These are phyloP conservation scores for Urechis unicinctus DNA, from an alignment of 2,888 invertebrate species.

Conservation along the genomic window DNA sequence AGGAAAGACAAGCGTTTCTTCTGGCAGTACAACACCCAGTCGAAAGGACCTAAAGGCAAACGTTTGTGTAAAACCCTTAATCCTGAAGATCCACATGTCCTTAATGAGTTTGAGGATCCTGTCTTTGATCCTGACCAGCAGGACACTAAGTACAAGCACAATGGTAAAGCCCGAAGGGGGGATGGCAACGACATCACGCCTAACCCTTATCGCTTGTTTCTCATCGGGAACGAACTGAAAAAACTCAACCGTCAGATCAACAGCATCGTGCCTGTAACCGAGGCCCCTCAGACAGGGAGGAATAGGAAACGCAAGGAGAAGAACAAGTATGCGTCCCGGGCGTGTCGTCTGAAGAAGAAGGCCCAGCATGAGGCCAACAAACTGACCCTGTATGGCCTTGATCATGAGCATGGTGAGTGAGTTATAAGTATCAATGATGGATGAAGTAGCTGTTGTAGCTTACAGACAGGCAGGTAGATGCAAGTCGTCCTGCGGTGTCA, in stretches of 20 bases:
- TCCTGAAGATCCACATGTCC: slow-evolving; percentile 82
- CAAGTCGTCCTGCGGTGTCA: no score
- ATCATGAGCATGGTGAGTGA: slow-evolving; percentile 83
- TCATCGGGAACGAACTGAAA: slow-evolving; percentile 86
- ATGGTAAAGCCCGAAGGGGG: slow-evolving; percentile 75
- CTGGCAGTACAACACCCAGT: slow-evolving; percentile 98
- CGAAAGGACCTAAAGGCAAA: slow-evolving; percentile 95
- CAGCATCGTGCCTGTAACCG: slow-evolving; percentile 84
- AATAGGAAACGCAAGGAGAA: slow-evolving; percentile 74
- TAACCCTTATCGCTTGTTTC: slow-evolving; percentile 82
- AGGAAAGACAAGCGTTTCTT: slow-evolving; percentile 60
- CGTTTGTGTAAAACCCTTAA: slow-evolving; percentile 57
- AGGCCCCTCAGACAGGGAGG: slow-evolving; percentile 4
- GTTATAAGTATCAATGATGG: no score
- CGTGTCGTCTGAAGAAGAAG: slow-evolving; percentile 95
- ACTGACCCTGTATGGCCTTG: slow-evolving; percentile 86
- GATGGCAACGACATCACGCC: slow-evolving; percentile 97
- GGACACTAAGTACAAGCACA: slow-evolving; percentile 14
- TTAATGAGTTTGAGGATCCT: slow-evolving; percentile 86
- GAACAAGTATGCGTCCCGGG: slow-evolving; percentile 92
- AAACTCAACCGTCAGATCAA: slow-evolving; percentile 85
- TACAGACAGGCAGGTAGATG: no score
- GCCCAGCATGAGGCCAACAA: slow-evolving; percentile 99
- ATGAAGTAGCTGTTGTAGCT: no score
- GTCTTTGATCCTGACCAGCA: slow-evolving; percentile 73